Conservation (phyloP, 2,888 invertebrate species). For the Nomada fucata region DNA sequence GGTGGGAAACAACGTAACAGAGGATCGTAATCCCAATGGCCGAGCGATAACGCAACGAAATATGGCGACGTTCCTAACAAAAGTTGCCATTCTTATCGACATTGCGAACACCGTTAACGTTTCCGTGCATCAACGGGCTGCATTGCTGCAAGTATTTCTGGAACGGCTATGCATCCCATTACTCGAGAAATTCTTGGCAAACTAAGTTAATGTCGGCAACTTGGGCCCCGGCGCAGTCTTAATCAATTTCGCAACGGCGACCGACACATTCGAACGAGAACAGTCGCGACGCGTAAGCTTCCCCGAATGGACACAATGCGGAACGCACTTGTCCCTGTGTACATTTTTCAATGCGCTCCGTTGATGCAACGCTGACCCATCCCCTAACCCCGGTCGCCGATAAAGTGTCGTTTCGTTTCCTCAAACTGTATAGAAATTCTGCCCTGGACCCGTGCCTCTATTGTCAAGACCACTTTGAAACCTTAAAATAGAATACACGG, state of each 20-base stretch:
- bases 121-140: constrained; percentile 7
- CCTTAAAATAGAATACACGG: constrained; percentile 40
- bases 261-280: constrained; percentile 33
- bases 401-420: constrained; percentile 39
- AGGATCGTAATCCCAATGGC: constrained; percentile 33
- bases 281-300: not conserved
- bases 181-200: constrained; percentile 55
- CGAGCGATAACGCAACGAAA: constrained; percentile 38
- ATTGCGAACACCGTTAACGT: constrained; percentile 40
- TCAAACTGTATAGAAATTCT: constrained; percentile 7
- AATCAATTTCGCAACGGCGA: constrained; percentile 51
- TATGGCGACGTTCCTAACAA: constrained; percentile 44
- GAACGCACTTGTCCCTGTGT: not conserved
- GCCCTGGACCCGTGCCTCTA: constrained; percentile 4
- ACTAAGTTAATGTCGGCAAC: constrained; percentile 49
- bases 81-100: constrained; percentile 39
- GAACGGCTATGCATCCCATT: constrained; percentile 40
- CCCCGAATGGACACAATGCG: constrained; percentile 3
- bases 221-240: constrained; percentile 38
- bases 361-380: not conserved
- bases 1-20: not conserved
- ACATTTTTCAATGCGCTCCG: not conserved
- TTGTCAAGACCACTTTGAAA: constrained; percentile 1
- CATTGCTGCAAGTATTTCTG: constrained; percentile 34
- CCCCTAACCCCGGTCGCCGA: constrained; percentile 12